Evolutionary conservation across 2,113 vertebrate genomes (phyloP), one percentile per base, ranked within the genome.

Genomic region (Panthera leo): DNA sequence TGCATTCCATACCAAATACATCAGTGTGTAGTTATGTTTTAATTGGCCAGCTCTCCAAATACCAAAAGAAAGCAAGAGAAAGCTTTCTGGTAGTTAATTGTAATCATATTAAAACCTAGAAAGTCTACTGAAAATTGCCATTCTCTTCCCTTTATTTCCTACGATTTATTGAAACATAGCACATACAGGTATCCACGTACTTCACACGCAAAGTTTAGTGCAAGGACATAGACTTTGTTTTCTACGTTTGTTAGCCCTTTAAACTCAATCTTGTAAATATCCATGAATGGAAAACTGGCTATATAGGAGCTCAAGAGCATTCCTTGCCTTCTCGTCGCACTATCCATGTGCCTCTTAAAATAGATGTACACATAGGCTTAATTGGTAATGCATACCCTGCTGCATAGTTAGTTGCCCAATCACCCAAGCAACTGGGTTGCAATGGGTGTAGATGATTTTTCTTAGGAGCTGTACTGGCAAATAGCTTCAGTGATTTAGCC

Each of bases 341-440:
- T 45, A 58, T 76, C 58, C 90, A 84, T 78, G 61, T 88, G 92
- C 65, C 95, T 97, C 94, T 91, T 97, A 94, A 97, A 97, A 92
- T 13, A 90, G 84, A 92, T 95, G 92, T 94, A 82, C 75, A 91
- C 53, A 67, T 68, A 88, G 95, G 84, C 29, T 91, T 98, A 96
- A 94, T 70, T 86, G 97, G 91, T 45, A 85, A 88, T 82, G 34
- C 75, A 90, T 48, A 67, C 2, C 53, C 87, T 70, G 48, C 97
- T 78, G 96, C 94, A 71, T 68, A 90, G 94, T 97, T 97, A 96
- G 97, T 70, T 94, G 76, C 95, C 97, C 97, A 98, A 95, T 91
- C 9, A 3, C 94, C 96, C 94, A 97, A 90, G 36, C 82, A 96
- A 96, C 95, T 94, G 88, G 95, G 82, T 88, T 0, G 2, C 95